phyloP scores from a whole-genome alignment of 2,113 vertebrate genomes.

The Micronycteris hirsuta region DNA sequence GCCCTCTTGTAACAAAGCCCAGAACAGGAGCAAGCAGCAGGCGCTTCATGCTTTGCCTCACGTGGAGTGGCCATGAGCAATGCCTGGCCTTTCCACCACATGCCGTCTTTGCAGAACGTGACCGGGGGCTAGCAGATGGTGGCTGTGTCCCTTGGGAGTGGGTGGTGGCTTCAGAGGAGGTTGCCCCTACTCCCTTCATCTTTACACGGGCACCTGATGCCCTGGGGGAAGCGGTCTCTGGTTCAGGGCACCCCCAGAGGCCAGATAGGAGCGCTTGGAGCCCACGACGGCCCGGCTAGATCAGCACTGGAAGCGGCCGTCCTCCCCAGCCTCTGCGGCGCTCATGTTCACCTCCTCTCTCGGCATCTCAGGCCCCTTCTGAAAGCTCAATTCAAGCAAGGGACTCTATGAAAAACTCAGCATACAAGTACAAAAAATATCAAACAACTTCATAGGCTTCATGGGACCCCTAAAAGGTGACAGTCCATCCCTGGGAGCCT shows the following conservation, averaged over 20 bases:
- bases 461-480: neutral
- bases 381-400: neutral
- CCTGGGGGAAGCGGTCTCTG: neutral
- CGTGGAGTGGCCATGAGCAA: neutral
- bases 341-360: neutral
- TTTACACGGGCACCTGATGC: neutral
- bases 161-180: neutral
- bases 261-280: neutral
- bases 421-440: neutral
- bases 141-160: accelerated
- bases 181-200: accelerated
- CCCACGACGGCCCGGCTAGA: neutral
- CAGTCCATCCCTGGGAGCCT: neutral
- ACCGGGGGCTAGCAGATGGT: accelerated
- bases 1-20: neutral
- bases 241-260: neutral
- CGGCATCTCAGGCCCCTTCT: neutral
- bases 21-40: neutral
- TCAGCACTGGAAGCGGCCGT: accelerated
- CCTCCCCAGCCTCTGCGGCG: neutral
- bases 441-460: neutral
- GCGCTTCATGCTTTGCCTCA: accelerated
- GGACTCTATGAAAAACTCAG: neutral
- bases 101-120: accelerated
- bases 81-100: accelerated